Conservation (phyloP, 2,113 vertebrate genomes). For the Tamias sibiricus region DNA sequence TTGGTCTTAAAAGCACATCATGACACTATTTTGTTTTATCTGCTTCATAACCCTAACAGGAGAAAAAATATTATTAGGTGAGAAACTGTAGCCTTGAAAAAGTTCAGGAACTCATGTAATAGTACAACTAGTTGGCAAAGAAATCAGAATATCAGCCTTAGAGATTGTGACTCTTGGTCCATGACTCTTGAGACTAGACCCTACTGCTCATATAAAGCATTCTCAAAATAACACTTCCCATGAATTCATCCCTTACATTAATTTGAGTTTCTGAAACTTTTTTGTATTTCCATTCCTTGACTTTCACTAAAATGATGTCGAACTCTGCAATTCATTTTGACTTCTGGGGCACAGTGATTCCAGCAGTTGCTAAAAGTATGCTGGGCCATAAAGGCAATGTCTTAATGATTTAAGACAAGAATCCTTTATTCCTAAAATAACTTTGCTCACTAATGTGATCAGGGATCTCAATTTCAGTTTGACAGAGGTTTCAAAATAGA, state of each 20-base stretch:
- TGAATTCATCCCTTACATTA: constrained; percentile 18
- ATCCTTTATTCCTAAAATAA: constrained; percentile 79
- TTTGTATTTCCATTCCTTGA: background rate
- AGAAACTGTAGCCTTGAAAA: background rate
- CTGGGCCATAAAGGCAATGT: constrained; percentile 56
- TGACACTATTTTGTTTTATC: background rate
- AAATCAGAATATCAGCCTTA: background rate
- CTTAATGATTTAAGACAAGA: constrained; percentile 76
- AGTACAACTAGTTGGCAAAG: background rate
- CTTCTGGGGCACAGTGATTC: constrained; percentile 1
- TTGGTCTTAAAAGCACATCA: background rate
- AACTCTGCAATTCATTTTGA: constrained; percentile 59
- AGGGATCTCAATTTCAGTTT: constrained; percentile 75
- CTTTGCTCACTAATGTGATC: constrained; percentile 74
- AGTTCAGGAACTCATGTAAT: background rate
- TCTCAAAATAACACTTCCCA: background rate
- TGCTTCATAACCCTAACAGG: background rate
- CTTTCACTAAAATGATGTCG: constrained; percentile 44
- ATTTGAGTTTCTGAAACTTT: constrained; percentile 54
- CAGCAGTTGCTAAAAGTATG: constrained; percentile 42
- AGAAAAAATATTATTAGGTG: background rate
- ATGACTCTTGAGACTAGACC: background rate
- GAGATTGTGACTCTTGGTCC: background rate
- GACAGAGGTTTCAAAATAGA: constrained; percentile 78
- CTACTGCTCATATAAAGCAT: background rate